Evolutionary conservation across 2,113 vertebrate species (phyloP), one percentile per base, ranked within the genome.

Genomic region (Hippocampus barbouri): DNA sequence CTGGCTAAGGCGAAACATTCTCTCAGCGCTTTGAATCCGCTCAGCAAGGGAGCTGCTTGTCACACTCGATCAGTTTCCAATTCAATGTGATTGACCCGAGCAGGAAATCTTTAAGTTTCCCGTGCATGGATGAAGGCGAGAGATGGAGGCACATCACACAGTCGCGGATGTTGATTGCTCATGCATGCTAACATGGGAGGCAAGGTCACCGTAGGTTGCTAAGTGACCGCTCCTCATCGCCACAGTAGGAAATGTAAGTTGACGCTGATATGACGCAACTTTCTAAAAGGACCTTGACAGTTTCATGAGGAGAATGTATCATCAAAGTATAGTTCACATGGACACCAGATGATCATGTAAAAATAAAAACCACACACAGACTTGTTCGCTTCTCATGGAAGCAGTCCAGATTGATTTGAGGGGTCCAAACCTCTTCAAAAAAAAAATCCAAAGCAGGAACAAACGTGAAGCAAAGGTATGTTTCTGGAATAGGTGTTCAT

Each of bases 41-140:
- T 27, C 16, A 10, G 61, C 0, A 71, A 72, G 74, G 69, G 75
- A 64, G 71, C 73, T 0, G 75, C 78, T 84, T 83, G 86, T 91
- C 91, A 81, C 85, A 84, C 72, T 75, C 40, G 72, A 89, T 90
- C 85, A 73, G 77, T 64, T 71, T 1, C 18, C 79, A 41, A 72
- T 79, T 88, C 78, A 70, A 70, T 81, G 75, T 85, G 87, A 89
- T 89, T 79, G 86, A 84, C 85, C 87, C 6, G 21, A 83, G 79
- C 87, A 77, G 89, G 80, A 90, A 90, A 90, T 90, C 87, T 87
- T 88, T 89, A 89, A 73, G 75, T 82, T 59, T 70, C 80, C 87
- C 85, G 80, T 76, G 86, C 83, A 81, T 84, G 84, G 84, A 79
- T 70, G 76, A 81, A 78, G 70, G 66, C 79, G 69, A 73, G 80